phyloP scores from a whole-genome alignment of 2,113 vertebrate genomes.

The Fukomys damarensis region DNA sequence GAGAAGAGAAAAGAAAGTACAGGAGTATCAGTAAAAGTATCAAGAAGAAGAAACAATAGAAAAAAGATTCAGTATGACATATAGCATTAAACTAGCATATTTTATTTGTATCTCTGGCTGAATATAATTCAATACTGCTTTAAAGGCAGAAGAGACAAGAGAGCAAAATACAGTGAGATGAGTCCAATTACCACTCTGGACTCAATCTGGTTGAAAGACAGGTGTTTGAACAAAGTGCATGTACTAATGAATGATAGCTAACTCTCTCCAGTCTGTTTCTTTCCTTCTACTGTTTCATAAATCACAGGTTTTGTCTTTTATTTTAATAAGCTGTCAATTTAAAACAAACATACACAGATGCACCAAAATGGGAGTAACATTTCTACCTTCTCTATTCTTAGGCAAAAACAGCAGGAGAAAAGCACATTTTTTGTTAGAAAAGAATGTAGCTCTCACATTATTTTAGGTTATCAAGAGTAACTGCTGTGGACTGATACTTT shows the following conservation, averaged over 20 bases:
- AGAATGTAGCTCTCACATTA: not conserved
- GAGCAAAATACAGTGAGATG: constrained; percentile 20
- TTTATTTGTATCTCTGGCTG: not conserved
- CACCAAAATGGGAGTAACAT: constrained; percentile 1
- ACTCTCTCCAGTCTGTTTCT: not conserved
- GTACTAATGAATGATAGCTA: not conserved
- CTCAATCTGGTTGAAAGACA: not conserved
- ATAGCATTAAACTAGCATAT: not conserved
- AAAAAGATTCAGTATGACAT: not conserved
- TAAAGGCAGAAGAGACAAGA: constrained; percentile 9
- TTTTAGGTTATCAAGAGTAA: not conserved
- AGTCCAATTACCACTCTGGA: not conserved
- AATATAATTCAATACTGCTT: not conserved
- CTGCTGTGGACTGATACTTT: not conserved
- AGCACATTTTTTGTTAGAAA: constrained; percentile 43
- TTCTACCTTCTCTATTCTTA: constrained; percentile 16
- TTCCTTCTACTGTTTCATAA: constrained; percentile 19
- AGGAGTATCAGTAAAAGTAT: not conserved
- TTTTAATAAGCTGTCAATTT: constrained; percentile 53
- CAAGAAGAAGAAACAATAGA: not conserved
- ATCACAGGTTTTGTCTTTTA: constrained; percentile 14
- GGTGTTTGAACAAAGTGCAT: constrained; percentile 35
- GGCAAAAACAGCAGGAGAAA: constrained; percentile 11
- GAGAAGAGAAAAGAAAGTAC: not conserved
- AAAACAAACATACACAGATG: not conserved